Evolutionary conservation across 2,113 vertebrate species (phyloP), one percentile per base, ranked within the genome.

Genomic region (Gadus macrocephalus): DNA sequence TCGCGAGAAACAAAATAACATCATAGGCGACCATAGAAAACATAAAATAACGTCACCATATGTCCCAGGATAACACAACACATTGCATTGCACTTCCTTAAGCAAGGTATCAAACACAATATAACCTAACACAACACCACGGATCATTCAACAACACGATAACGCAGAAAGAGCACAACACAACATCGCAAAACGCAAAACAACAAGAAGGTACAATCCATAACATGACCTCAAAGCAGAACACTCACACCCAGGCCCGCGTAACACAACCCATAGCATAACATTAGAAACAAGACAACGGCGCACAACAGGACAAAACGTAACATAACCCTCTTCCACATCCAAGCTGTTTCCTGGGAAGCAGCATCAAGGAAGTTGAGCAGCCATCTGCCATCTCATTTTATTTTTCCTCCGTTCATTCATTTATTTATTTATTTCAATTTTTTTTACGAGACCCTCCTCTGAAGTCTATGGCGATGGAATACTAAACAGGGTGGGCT

Each of bases 401-500:
- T 86, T 84, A 77, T 82, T 82, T 85, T 71, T 88, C 79, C 81
- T 81, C 76, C 16, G 62, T 42, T 42, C 38, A 6, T 42, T 49
- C 42, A 49, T 49, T 49, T 49, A 49, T 49, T 49, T 49, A 49
- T 49, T 49, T 49, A 49, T 49, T 84, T 78, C 81, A 82, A 84
- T 71, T 87, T 81, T 80, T 81, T 75, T 15, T 64, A 38, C 60
- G 62, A 62, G 68, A 74, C 86, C 76, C 78, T 79, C 73, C 83
- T 88, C 75, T 77, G 69, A 64, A 71, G 79, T 76, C 69, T 76
- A 80, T 69, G 74, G 76, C 58, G 8, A 73, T 64, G 78, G 89
- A 89, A 90, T 87, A 81, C 85, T 86, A 81, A 89, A 80, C 63
- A 83, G 78, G 56, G 15, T n/a, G 55, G 68, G 66, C 73, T 83